Conservation (phyloP, 2,888 invertebrate genomes). For the Serrognathus titanus region DNA sequence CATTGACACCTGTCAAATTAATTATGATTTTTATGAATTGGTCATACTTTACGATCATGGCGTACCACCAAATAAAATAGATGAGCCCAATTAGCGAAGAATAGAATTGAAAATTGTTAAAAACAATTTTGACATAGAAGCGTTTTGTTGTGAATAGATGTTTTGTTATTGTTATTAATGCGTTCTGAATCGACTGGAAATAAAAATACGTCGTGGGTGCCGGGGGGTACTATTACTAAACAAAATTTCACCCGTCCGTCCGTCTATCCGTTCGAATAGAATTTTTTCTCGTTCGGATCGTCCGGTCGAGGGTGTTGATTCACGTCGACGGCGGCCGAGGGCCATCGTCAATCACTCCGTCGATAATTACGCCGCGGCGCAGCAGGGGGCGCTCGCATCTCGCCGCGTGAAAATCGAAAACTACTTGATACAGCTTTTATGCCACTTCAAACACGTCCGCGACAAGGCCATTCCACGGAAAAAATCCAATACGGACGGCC, state of each 20-base stretch:
- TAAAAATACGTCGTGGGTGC: neutral
- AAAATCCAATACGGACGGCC: slow-evolving; percentile 13
- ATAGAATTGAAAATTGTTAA: too few species aligned
- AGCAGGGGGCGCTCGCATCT: slow-evolving; percentile 32
- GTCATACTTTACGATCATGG: too few species aligned
- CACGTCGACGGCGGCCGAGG: slow-evolving; percentile 28
- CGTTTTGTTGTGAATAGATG: too few species aligned
- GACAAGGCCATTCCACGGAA: slow-evolving; percentile 26
- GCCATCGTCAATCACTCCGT: slow-evolving; percentile 40
- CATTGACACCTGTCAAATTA: too few species aligned
- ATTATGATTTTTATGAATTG: too few species aligned
- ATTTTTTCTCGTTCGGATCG: slow-evolving; percentile 15
- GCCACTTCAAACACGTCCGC: slow-evolving; percentile 30
- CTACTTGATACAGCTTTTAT: slow-evolving; percentile 30
- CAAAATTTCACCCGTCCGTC: neutral
- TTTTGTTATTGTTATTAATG: too few species aligned
- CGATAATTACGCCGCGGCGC: slow-evolving; percentile 35
- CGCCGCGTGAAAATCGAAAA: slow-evolving; percentile 38
- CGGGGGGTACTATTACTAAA: neutral
- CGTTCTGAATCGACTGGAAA: too few species aligned
- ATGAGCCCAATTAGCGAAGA: too few species aligned
- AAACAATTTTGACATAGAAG: too few species aligned
- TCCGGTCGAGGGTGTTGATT: slow-evolving; percentile 31
- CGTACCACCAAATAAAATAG: too few species aligned
- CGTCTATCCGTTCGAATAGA: slow-evolving; percentile 1